Conservation (phyloP, 2,113 vertebrate species). For the Rhegmatorhina hoffmannsi region DNA sequence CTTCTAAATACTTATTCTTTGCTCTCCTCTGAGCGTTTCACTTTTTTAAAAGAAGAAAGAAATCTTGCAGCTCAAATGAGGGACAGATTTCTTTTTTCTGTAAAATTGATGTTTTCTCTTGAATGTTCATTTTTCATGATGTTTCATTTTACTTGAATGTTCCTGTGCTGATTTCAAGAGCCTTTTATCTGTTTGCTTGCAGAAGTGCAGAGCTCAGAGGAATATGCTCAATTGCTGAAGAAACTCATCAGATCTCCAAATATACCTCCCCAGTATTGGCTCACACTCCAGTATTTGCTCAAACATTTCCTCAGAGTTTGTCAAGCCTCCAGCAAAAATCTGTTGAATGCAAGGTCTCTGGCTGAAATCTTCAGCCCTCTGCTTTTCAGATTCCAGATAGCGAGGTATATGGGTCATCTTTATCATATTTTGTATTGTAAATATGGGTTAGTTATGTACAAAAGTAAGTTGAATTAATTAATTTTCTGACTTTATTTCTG, state of each 20-base stretch:
- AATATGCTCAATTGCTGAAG: slow-evolving; percentile 86
- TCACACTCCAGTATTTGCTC: slow-evolving; percentile 91
- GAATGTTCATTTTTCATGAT: neutral
- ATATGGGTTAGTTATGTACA: neutral
- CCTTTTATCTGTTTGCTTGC: slow-evolving; percentile 20
- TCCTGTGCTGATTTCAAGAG: neutral
- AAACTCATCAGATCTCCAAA: slow-evolving; percentile 82
- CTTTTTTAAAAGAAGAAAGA: slow-evolving; percentile 20
- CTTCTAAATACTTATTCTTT: slow-evolving; percentile 49
- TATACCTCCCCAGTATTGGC: slow-evolving; percentile 93
- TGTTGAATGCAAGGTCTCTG: slow-evolving; percentile 83
- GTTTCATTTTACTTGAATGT: neutral
- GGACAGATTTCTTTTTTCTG: neutral
- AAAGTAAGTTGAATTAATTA: neutral
- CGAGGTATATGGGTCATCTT: slow-evolving; percentile 77
- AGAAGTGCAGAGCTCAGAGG: slow-evolving; percentile 89
- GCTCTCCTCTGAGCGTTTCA: neutral
- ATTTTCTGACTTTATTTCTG: neutral
- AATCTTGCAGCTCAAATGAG: neutral
- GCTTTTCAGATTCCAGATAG: slow-evolving; percentile 86
- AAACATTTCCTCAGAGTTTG: slow-evolving; percentile 91
- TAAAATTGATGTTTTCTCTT: neutral
- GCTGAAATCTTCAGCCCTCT: slow-evolving; percentile 94
- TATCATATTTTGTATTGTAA: neutral
- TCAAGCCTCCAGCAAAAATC: slow-evolving; percentile 86